Percentiles rank a stretch among this genome's conserved stretches.
phyloP scores from a whole-genome alignment of 1,140 invertebrate species.

The Potamilus streckersoni region DNA sequence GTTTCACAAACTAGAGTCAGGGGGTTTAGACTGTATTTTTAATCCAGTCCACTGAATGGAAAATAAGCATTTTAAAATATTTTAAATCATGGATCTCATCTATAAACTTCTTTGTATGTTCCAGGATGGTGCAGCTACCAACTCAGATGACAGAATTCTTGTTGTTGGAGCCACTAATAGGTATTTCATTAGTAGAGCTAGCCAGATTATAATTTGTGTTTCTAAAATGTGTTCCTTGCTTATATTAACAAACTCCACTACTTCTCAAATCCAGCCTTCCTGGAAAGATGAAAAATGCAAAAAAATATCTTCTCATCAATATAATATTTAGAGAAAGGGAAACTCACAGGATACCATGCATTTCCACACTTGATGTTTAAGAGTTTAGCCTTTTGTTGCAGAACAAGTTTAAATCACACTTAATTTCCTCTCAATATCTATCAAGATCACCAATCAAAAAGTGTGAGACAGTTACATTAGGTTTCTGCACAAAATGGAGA shows the following conservation, averaged over 20 bases:
- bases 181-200: conserved; percentile 67
- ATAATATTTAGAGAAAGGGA: too few relatives aligned
- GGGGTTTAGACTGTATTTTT: too few relatives aligned
- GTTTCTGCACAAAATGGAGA: neutral
- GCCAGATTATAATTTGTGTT: neutral
- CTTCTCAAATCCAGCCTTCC: too few relatives aligned
- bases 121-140: conserved; percentile 66
- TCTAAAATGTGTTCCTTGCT: neutral
- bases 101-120: conserved; percentile 7
- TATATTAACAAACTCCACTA: neutral
- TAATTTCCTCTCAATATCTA: too few relatives aligned
- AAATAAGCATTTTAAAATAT: neutral
- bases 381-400: too few relatives aligned
- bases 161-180: conserved; percentile 98
- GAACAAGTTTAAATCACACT: neutral
- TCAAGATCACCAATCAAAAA: neutral
- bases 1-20: too few relatives aligned
- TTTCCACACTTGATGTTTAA: too few relatives aligned
- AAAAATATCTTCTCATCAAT: too few relatives aligned
- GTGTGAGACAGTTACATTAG: neutral
- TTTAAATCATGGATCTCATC: neutral
- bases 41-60: too few relatives aligned
- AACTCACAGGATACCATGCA: too few relatives aligned
- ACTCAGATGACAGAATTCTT: conserved; percentile 86
- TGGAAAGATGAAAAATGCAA: too few relatives aligned